Evolutionary conservation across 1,140 invertebrate species (phyloP).

Genomic region (Pomacea maculata): DNA sequence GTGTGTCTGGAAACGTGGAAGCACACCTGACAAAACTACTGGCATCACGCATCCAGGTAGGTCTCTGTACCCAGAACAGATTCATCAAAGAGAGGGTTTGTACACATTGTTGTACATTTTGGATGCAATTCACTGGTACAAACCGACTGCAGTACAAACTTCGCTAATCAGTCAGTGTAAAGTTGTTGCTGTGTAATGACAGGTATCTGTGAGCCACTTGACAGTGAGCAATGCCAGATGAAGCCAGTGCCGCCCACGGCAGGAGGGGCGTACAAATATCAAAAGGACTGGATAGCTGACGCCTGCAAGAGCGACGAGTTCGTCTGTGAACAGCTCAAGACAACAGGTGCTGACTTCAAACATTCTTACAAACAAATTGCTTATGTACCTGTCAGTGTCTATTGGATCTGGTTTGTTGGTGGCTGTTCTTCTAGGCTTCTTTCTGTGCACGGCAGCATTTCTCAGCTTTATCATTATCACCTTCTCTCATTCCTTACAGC

Average conservation of each 20-base stretch:
- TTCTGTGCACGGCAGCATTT: no score
- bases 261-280: slow-evolving; percentile 3
- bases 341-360: background rate
- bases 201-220: slow-evolving; percentile 33
- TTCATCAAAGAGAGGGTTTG: background rate
- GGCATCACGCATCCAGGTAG: slow-evolving; percentile 42
- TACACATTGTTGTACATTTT: no score
- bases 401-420: no score
- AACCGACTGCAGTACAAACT: background rate
- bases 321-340: background rate
- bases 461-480: no score
- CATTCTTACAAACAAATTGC: no score
- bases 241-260: background rate
- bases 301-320: background rate
- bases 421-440: no score
- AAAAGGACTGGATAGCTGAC: background rate
- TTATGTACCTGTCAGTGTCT: no score
- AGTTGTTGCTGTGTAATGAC: no score
- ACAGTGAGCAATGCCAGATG: slow-evolving; percentile 13
- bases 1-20: slow-evolving; percentile 41
- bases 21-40: background rate
- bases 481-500: background rate
- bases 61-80: background rate
- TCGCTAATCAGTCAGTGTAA: no score
- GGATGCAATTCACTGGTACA: no score